Conservation (phyloP, 2,888 invertebrate genomes). For the Microctonus hyperodae region DNA sequence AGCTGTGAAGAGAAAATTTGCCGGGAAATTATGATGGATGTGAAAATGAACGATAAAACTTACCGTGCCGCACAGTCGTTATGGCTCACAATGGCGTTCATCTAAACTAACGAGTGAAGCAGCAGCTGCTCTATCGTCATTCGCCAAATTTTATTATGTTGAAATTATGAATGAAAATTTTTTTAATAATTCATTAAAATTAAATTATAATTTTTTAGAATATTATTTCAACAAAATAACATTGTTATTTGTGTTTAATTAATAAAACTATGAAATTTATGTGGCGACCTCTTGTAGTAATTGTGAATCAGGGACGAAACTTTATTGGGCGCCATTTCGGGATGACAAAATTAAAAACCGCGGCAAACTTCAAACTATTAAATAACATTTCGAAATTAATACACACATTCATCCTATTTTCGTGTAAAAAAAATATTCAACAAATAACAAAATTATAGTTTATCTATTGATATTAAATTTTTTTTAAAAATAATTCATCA, state of each 20-base stretch:
- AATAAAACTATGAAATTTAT: slow-evolving; percentile 25
- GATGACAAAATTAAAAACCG: not conserved
- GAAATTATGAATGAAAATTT: slow-evolving; percentile 25
- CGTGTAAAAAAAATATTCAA: not conserved
- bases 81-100: slow-evolving; percentile 87
- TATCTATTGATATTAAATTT: not conserved
- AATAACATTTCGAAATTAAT: not conserved
- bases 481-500: no score
- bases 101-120: slow-evolving; percentile 63
- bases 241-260: slow-evolving; percentile 11
- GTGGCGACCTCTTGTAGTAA: slow-evolving; percentile 39
- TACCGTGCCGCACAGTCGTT: slow-evolving; percentile 74
- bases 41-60: slow-evolving; percentile 75
- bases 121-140: slow-evolving; percentile 37
- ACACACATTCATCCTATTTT: not conserved
- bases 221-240: slow-evolving; percentile 41
- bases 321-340: not conserved
- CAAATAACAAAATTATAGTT: not conserved
- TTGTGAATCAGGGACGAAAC: slow-evolving; percentile 30
- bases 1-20: slow-evolving; percentile 59
- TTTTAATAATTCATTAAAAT: slow-evolving; percentile 26
- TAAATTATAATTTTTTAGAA: slow-evolving; percentile 29
- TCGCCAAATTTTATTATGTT: slow-evolving; percentile 30
- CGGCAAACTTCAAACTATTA: slow-evolving; percentile 7
- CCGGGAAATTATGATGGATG: slow-evolving; percentile 71